Conservation (phyloP, 2,888 invertebrate genomes). For the Drepanosiphum platanoidis region DNA sequence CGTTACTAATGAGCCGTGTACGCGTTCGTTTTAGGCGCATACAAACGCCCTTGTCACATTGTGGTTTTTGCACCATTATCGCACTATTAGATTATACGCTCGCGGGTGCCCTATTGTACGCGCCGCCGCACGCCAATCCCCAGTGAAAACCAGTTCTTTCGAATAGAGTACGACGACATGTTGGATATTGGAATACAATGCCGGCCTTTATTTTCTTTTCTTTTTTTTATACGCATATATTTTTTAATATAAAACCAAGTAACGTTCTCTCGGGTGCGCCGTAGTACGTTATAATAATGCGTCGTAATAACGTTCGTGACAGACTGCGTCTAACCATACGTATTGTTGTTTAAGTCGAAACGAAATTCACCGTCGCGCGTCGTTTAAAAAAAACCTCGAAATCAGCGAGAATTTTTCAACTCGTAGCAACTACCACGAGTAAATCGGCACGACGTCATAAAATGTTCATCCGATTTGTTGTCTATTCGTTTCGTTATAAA, state of each 20-base stretch:
- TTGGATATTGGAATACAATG: conserved; percentile 29
- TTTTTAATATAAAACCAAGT: conserved; percentile 4
- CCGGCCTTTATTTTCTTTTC: not conserved
- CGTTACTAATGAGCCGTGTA: conserved; percentile 41
- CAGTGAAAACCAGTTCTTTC: conserved; percentile 41
- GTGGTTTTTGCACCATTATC: conserved; percentile 53
- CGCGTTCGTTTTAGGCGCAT: conserved; percentile 22
- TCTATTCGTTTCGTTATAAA: no score
- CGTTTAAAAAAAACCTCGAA: no score
- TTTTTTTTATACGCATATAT: no score
- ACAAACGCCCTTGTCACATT: conserved; percentile 42
- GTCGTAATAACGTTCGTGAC: not conserved
- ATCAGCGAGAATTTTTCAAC: no score
- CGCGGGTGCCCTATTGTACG: conserved; percentile 33
- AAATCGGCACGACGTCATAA: no score
- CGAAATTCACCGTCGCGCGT: no score
- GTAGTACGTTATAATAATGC: not conserved
- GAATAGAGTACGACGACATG: conserved; percentile 20
- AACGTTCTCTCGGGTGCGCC: conserved; percentile 29
- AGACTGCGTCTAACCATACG: no score
- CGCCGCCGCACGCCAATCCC: conserved; percentile 13
- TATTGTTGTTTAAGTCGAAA: no score
- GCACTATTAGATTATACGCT: conserved; percentile 47
- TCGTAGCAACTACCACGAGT: no score
- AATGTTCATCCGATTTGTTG: no score